Base-by-base conservation (phyloP, 2,888 invertebrate genomes). In the Nezara viridula region DNA sequence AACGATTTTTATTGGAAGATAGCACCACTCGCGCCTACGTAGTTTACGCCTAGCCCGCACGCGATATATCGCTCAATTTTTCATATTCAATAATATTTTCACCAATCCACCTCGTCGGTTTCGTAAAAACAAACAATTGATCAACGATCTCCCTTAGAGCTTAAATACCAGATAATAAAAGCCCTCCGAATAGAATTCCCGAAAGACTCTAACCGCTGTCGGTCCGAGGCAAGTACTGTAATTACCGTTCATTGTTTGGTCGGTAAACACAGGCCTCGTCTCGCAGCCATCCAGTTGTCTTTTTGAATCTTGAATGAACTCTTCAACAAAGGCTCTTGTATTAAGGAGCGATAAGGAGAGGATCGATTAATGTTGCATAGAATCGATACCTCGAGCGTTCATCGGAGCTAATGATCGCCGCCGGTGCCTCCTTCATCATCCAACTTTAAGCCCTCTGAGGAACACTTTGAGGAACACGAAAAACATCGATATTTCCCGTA, bases 351-450 rank as follows among this genome's bases (percentile, higher is more conserved):
- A 81, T 81, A 47, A 81, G n/a, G 2, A 12, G n/a, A 7, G 44
- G 44, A 44, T 81, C 44, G 44, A 81, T 81, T 81, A 81, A 81
- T 81, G 14, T 44, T 81, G 44, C 44, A 81, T 24, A 44, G 81
- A 47, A 81, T 81, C 81, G 81, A 81, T 81, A 44, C n/a, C n/a
- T n/a, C n/a, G n/a, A n/a, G 44, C 44, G 7, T 44, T 12, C 44
- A 77, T n/a, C 3, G 44, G 2, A n/a, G n/a, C 44, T 81, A 81
- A 81, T 81, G 81, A 77, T 44, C 21, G 24, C 37, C 24, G 16
- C 27, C 60, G 21, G 14, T 40, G 12, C 37, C 44, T 81, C 44
- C n/a, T 37, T 0, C 77, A 24, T 37, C 40, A 77, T 77, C 24
- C 10, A 44, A 81, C 14, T n/a, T 81, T 81, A 44, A 81, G 81